These are phyloP conservation scores for Phallusia fumigata DNA, from an alignment of 23 tunicate species.

Conservation along the genomic window DNA sequence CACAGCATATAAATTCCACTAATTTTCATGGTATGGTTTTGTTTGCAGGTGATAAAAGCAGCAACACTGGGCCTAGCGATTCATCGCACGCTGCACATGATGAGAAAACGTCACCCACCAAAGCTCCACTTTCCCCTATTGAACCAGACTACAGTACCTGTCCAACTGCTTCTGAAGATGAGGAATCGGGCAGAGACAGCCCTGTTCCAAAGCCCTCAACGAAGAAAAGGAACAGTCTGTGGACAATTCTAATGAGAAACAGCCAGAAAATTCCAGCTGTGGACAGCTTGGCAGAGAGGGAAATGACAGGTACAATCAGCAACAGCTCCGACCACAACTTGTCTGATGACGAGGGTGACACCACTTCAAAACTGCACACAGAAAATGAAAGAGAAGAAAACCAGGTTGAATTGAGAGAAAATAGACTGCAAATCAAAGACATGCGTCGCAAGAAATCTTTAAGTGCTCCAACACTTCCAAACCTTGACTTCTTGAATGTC, in stretches of 20 bases:
- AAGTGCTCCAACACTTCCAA: conserved; percentile 69
- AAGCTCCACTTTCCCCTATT: background rate
- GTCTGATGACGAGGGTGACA: background rate
- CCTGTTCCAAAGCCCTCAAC: background rate
- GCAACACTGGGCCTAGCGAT: conserved; percentile 10
- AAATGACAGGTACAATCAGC: background rate
- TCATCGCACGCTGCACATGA: conserved; percentile 11
- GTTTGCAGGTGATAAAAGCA: conserved; percentile 21
- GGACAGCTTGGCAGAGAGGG: background rate
- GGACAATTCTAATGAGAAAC: conserved; percentile 48
- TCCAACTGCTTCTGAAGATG: conserved; percentile 14
- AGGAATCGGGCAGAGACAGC: background rate
- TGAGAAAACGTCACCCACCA: background rate
- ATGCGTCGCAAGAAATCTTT: conserved; percentile 67
- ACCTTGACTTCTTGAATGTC: conserved; percentile 25
- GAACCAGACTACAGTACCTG: background rate
- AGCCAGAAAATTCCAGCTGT: conserved; percentile 22
- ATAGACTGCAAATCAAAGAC: conserved; percentile 22
- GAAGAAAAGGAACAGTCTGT: conserved; percentile 53
- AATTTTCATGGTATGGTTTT: background rate
- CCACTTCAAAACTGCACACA: background rate
- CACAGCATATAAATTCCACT: too few relatives aligned
- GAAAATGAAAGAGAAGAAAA: background rate
- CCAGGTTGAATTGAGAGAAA: conserved; percentile 9
- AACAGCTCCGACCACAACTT: background rate